Evolutionary conservation across 2,797 vertebrate genomes (phyloP).

Genomic region (Premnoplex brunnescens): DNA sequence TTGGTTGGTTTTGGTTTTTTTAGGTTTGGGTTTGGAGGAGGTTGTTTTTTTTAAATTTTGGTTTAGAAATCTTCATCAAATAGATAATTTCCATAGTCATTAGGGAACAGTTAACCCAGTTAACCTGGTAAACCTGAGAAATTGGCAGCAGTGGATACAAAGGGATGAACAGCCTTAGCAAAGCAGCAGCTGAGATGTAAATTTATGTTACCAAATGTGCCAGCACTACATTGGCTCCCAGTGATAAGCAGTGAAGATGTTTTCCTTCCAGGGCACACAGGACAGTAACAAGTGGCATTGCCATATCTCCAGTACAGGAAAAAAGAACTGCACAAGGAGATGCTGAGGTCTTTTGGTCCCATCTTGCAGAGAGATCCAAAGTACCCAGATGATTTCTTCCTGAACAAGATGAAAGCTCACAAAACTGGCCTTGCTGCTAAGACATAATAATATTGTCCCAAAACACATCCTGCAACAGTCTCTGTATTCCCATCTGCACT

Average conservation of each 20-base stretch:
- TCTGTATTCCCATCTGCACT: not conserved
- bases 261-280: not conserved
- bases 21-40: not conserved
- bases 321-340: not conserved
- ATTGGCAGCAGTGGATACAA: not conserved
- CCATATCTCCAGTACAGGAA: not conserved
- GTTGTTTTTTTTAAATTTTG: not conserved
- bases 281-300: not conserved
- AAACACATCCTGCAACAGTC: not conserved
- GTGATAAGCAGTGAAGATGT: not conserved
- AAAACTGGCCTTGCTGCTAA: not conserved
- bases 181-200: not conserved
- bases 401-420: not conserved
- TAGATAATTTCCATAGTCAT: not conserved
- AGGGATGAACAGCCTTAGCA: not conserved
- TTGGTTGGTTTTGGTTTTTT: not conserved
- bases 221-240: not conserved
- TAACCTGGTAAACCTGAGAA: not conserved
- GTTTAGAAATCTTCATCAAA: not conserved
- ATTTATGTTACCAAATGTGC: not conserved
- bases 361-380: not conserved
- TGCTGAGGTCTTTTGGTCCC: not conserved
- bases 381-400: not conserved
- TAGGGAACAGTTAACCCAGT: not conserved
- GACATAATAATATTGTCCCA: not conserved